Percentiles rank a stretch among this genome's conserved stretches.
phyloP scores from a whole-genome alignment of 2,888 invertebrate genomes.

The Notocelia uddmanniana region DNA sequence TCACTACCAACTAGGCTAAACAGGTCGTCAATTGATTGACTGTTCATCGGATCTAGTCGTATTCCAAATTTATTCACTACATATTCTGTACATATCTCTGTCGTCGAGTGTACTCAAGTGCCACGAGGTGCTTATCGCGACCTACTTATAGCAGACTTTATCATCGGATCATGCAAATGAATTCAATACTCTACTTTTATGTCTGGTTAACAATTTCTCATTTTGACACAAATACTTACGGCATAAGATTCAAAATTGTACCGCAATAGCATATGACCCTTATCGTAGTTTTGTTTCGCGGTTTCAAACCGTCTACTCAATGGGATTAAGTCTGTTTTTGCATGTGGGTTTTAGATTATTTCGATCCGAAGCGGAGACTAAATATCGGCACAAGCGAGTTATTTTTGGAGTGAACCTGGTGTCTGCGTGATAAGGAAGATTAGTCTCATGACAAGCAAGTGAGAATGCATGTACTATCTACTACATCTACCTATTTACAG shows the following conservation, averaged over 20 bases:
- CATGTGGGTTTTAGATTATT: conserved; percentile 12
- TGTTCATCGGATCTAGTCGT: too few species aligned
- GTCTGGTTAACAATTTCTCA: background rate
- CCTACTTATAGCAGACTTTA: conserved; percentile 29
- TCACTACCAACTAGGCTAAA: too few species aligned
- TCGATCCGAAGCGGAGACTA: background rate
- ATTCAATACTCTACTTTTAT: background rate
- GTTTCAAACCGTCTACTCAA: background rate
- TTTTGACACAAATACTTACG: background rate
- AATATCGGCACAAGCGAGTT: conserved; percentile 1
- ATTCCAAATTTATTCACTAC: too few species aligned
- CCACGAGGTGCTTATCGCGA: conserved; percentile 18
- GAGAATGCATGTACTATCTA: background rate
- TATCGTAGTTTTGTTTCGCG: background rate
- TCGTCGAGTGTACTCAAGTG: background rate
- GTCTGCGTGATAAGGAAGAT: conserved; percentile 21
- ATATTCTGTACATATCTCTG: background rate
- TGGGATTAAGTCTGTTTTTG: background rate
- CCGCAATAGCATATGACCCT: background rate
- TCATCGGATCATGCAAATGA: conserved; percentile 24
- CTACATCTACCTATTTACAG: too few species aligned
- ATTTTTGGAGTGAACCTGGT: conserved; percentile 19
- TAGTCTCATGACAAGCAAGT: background rate
- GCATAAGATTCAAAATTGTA: background rate
- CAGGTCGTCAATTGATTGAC: too few species aligned